Percentiles rank a stretch among this genome's conserved stretches.
Conservation (phyloP, 2,113 vertebrate species). For the Campylorhamphus procurvoides region DNA sequence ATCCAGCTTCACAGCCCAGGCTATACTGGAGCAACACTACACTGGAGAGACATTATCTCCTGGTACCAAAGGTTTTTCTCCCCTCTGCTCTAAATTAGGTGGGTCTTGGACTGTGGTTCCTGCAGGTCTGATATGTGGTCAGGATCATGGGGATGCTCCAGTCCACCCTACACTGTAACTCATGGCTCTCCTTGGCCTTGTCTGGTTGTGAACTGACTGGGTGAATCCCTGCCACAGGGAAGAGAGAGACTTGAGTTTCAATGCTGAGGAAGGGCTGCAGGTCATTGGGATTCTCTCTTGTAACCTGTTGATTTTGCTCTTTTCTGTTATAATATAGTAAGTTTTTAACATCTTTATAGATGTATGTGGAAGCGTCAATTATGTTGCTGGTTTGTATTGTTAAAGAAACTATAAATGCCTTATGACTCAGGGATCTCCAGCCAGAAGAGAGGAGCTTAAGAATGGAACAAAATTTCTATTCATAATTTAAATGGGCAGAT, state of each 20-base stretch:
- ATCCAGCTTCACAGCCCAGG: background rate
- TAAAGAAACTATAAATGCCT: constrained; percentile 25
- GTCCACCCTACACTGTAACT: background rate
- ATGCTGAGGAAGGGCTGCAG: background rate
- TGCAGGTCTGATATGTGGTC: fast-evolving
- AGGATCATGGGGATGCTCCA: background rate
- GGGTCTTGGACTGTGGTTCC: background rate
- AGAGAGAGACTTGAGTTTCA: background rate
- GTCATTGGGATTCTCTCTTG: background rate
- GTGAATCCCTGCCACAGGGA: fast-evolving
- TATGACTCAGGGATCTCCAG: constrained; percentile 14
- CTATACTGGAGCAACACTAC: background rate
- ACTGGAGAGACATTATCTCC: background rate
- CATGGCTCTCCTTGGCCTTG: background rate
- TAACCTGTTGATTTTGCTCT: background rate
- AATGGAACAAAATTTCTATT: constrained; percentile 33
- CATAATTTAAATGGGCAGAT: constrained; percentile 46
- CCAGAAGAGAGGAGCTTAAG: constrained; percentile 31
- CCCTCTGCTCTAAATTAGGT: background rate
- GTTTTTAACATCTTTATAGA: background rate
- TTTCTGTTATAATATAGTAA: background rate
- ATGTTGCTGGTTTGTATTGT: background rate
- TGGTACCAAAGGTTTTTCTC: background rate
- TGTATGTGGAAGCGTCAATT: background rate
- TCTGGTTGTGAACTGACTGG: fast-evolving